Percentiles rank a stretch among this genome's conserved stretches.
These are phyloP conservation scores for Paedocypris sp. DNA, from an alignment of 2,113 vertebrate species.

Conservation along the genomic window DNA sequence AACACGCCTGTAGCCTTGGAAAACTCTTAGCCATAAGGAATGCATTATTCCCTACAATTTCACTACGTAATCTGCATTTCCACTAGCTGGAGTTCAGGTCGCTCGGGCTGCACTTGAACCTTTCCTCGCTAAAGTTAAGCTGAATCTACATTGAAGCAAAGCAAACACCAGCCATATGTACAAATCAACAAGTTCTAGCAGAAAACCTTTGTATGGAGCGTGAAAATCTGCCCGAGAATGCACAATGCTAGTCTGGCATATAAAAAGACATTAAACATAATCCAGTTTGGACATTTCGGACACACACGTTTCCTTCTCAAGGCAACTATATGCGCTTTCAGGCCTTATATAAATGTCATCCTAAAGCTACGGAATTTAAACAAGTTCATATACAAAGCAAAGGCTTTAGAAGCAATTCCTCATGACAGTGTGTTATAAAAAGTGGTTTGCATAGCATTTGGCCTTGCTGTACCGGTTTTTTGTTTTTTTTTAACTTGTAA, in stretches of 20 bases:
- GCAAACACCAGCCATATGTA: constrained; percentile 40
- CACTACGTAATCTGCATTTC: constrained; percentile 33
- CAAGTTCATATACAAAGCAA: constrained; percentile 46
- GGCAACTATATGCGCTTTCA: too few species aligned
- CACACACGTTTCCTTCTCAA: constrained; percentile 49
- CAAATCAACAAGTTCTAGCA: constrained; percentile 32
- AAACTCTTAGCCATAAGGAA: constrained; percentile 32
- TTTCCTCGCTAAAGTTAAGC: constrained; percentile 26
- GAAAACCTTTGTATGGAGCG: constrained; percentile 25
- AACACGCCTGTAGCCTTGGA: constrained; percentile 9
- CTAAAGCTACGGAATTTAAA: constrained; percentile 33
- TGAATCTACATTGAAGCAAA: constrained; percentile 44
- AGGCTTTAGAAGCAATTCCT: constrained; percentile 39
- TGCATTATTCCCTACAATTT: constrained; percentile 32
- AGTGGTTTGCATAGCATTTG: constrained; percentile 63
- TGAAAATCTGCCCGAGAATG: constrained; percentile 30
- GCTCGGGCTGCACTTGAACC: constrained; percentile 34
- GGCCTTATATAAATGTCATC: constrained; percentile 42
- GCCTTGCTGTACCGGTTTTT: constrained; percentile 45
- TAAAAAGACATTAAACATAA: constrained; percentile 28
- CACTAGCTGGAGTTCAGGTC: constrained; percentile 35
- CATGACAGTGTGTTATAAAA: constrained; percentile 41
- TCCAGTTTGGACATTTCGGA: constrained; percentile 46
- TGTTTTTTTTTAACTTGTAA: too few species aligned
- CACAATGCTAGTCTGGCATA: constrained; percentile 26